Evolutionary conservation across 2,888 invertebrate genomes (phyloP).

Genomic region (Tachina fera): DNA sequence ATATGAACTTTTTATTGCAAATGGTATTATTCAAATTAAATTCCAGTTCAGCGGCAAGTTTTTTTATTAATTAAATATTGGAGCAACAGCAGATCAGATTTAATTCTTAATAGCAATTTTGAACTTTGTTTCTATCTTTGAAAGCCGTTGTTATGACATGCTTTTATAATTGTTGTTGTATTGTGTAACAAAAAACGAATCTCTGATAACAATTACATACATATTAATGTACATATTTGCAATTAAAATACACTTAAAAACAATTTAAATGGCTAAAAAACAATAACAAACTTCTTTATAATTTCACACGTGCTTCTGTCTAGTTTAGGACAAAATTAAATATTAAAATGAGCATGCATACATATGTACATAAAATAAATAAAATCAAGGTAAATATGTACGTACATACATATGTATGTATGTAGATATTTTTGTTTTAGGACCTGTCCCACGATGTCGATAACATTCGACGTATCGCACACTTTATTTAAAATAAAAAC

Average conservation of each 20-base stretch:
- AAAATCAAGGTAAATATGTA: not conserved
- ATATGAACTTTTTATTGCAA: not conserved
- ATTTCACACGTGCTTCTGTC: constrained; percentile 18
- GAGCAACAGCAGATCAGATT: no score
- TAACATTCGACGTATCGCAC: no score
- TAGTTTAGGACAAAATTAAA: constrained; percentile 1
- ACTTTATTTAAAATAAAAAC: no score
- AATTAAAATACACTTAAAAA: constrained; percentile 7
- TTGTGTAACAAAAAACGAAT: not conserved
- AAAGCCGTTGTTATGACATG: constrained; percentile 24
- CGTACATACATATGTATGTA: not conserved
- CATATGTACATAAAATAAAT: no score
- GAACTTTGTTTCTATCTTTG: constrained; percentile 22
- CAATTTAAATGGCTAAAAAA: not conserved
- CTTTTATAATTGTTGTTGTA: not conserved
- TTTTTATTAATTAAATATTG: not conserved
- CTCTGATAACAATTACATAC: not conserved
- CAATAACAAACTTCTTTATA: not conserved
- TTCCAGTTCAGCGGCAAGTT: not conserved
- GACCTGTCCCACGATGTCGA: no score
- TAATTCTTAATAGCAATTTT: not conserved
- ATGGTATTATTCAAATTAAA: not conserved
- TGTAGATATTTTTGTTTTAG: not conserved
- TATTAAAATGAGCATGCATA: constrained; percentile 1
- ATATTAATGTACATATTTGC: not conserved